phyloP scores from a whole-genome alignment of 2,797 vertebrate species.

The Neoniphon sammara region DNA sequence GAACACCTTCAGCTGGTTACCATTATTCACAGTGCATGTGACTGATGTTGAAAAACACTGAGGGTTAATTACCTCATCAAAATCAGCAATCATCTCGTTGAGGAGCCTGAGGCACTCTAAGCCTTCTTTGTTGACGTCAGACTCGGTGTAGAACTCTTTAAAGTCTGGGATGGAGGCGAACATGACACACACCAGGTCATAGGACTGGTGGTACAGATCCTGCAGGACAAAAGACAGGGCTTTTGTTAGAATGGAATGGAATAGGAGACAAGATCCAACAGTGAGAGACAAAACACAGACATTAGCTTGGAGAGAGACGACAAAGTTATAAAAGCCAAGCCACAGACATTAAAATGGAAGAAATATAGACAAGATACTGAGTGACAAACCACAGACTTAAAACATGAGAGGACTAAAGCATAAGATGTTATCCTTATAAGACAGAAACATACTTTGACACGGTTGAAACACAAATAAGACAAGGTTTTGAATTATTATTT shows the following conservation, averaged over 20 bases:
- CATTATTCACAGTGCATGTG: not conserved
- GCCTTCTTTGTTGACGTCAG: constrained; percentile 98
- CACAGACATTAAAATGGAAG: not conserved
- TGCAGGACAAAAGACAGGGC: constrained; percentile 70
- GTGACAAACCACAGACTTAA: constrained; percentile 7
- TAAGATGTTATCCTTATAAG: not conserved
- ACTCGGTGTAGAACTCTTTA: constrained; percentile 99
- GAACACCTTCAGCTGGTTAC: not conserved
- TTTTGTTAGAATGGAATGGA: not conserved
- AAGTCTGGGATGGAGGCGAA: constrained; percentile 99
- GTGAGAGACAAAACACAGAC: constrained; percentile 30
- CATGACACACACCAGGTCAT: constrained; percentile 98
- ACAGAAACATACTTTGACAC: not conserved
- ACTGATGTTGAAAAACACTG: not conserved
- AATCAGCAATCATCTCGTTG: constrained; percentile 98
- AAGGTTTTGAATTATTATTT: too few species aligned
- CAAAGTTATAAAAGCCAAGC: constrained; percentile 9
- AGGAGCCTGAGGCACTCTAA: constrained; percentile 96
- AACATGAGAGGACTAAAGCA: not conserved
- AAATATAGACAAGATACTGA: not conserved
- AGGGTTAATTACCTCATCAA: constrained; percentile 90
- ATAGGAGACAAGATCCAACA: not conserved
- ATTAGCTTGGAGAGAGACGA: constrained; percentile 35
- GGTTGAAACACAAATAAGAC: constrained; percentile 2
- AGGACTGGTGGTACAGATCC: constrained; percentile 98